Evolutionary conservation across 1,140 invertebrate species (phyloP).

Genomic region (Plutomurus gul): DNA sequence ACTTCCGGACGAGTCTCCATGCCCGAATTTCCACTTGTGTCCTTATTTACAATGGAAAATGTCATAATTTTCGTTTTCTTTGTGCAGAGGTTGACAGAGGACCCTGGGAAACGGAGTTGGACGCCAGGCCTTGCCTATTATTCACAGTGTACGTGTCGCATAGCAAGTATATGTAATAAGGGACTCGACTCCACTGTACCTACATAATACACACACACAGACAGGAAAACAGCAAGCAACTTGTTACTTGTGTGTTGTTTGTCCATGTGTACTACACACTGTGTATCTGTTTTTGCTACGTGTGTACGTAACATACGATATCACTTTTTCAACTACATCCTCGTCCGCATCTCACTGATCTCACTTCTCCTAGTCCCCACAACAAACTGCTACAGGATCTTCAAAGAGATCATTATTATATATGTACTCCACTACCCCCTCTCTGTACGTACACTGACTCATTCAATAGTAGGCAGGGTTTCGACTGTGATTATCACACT

Average conservation of each 20-base stretch:
- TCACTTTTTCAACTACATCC: conserved; percentile 3
- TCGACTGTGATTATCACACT: no score
- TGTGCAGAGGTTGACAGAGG: neutral
- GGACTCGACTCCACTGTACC: neutral
- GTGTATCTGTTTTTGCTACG: neutral
- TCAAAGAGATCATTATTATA: neutral
- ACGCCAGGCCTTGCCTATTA: conserved; percentile 38
- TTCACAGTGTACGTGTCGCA: conserved; percentile 32
- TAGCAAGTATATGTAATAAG: neutral
- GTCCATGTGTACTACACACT: neutral
- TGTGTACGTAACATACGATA: neutral
- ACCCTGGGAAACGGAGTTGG: neutral
- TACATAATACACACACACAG: neutral
- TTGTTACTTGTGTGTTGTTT: neutral
- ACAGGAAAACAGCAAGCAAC: conserved; percentile 12
- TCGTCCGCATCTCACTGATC: neutral
- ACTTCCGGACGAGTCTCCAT: conserved; percentile 44
- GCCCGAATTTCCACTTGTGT: conserved; percentile 14
- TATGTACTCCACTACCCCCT: neutral
- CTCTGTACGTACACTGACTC: neutral
- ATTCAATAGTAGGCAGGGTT: no score
- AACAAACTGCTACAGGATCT: neutral
- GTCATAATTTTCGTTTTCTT: conserved; percentile 6
- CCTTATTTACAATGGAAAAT: conserved; percentile 20
- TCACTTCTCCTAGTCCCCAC: neutral